These are phyloP conservation scores for Adela reaumurella DNA, from an alignment of 2,888 invertebrate species.

Conservation along the genomic window DNA sequence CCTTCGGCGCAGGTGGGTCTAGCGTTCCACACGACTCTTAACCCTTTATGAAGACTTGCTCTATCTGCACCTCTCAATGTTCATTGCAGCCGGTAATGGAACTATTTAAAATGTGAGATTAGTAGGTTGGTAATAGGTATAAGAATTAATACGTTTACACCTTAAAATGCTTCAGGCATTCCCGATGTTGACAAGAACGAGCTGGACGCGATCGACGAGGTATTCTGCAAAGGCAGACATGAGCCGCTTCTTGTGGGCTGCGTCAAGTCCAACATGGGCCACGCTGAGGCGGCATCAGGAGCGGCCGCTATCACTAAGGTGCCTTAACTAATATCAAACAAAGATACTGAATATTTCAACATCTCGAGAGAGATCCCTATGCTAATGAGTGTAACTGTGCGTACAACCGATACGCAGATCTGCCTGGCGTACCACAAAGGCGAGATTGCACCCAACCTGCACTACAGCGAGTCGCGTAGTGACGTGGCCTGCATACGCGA, in stretches of 20 bases:
- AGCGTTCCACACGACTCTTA: too few species aligned
- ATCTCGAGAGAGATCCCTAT: too few species aligned
- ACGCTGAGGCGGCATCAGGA: constrained; percentile 12
- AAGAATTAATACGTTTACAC: not conserved
- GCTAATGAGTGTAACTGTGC: too few species aligned
- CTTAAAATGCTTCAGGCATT: constrained; percentile 31
- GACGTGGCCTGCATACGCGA: constrained; percentile 48
- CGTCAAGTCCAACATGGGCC: constrained; percentile 34
- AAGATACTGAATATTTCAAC: too few species aligned
- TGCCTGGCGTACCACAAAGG: constrained; percentile 70
- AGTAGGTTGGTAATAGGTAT: too few species aligned
- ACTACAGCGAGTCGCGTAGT: constrained; percentile 57
- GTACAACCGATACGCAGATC: not conserved
- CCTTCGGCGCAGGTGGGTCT: constrained; percentile 77
- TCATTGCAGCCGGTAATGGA: too few species aligned
- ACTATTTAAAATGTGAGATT: too few species aligned
- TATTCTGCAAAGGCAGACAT: constrained; percentile 48
- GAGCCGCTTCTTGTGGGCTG: constrained; percentile 55
- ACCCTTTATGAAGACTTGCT: too few species aligned
- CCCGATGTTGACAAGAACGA: constrained; percentile 58
- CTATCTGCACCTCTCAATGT: too few species aligned
- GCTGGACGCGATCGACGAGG: constrained; percentile 53
- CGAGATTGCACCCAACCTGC: constrained; percentile 67
- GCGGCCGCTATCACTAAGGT: constrained; percentile 44
- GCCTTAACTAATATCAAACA: too few species aligned